These are phyloP conservation scores for Deilephila elpenor DNA, from an alignment of 2,888 invertebrate genomes.

Conservation along the genomic window DNA sequence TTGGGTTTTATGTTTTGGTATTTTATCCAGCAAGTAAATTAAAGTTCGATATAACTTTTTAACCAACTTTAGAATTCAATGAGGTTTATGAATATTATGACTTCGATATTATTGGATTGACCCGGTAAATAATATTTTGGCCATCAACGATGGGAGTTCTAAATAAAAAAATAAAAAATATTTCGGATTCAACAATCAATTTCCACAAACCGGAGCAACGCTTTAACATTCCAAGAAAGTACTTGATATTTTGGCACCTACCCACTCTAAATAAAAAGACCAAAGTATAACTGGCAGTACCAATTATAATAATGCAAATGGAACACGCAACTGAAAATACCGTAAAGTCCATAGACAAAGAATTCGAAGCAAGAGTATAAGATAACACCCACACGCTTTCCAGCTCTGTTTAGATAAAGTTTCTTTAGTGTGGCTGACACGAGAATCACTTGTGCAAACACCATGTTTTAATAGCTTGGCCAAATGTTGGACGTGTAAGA, in stretches of 20 bases:
- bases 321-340: background rate
- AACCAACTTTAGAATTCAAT: too few relatives aligned
- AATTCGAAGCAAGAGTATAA: slow-evolving; percentile 28
- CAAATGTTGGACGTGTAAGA: slow-evolving; percentile 52
- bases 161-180: background rate
- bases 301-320: slow-evolving; percentile 24
- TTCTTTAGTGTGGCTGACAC: slow-evolving; percentile 43
- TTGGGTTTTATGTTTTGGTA: too few relatives aligned
- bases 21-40: too few relatives aligned
- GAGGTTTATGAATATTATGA: too few relatives aligned
- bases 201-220: too few relatives aligned
- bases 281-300: slow-evolving; percentile 7
- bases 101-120: too few relatives aligned
- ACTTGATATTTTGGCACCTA: background rate
- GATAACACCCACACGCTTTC: slow-evolving; percentile 33
- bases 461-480: slow-evolving; percentile 59
- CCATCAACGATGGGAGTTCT: background rate
- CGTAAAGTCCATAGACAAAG: slow-evolving; percentile 30
- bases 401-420: slow-evolving; percentile 38
- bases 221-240: background rate
- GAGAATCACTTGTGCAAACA: slow-evolving; percentile 70
- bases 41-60: too few relatives aligned
- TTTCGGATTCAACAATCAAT: too few relatives aligned
- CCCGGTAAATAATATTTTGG: background rate
- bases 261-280: background rate